These are phyloP conservation scores for Drosophila seguyi DNA, from an alignment of 1,140 invertebrate species.

Conservation along the genomic window DNA sequence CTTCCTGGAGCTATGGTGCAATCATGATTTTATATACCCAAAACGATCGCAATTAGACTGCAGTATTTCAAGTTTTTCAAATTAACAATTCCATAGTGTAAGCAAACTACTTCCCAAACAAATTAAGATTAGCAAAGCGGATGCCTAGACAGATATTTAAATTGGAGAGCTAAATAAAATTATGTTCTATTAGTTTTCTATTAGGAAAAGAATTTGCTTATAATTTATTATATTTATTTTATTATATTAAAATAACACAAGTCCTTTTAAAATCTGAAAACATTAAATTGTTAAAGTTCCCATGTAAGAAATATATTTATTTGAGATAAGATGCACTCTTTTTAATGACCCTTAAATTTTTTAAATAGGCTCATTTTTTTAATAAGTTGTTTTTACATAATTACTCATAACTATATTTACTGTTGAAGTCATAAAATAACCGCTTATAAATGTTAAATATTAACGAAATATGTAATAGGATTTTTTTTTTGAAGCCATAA, in stretches of 20 bases:
- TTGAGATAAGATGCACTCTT: too few species aligned
- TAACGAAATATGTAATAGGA: neutral
- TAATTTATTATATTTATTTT: too few species aligned
- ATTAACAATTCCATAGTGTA: constrained; percentile 7
- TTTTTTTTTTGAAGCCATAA: too few species aligned
- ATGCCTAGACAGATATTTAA: neutral
- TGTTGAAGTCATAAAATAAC: neutral
- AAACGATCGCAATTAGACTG: constrained; percentile 13
- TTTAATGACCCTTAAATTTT: too few species aligned
- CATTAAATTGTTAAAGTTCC: too few species aligned
- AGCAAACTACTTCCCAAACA: constrained; percentile 5
- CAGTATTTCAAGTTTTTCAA: constrained; percentile 18
- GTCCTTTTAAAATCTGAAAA: too few species aligned
- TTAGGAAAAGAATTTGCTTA: too few species aligned
- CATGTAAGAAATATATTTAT: too few species aligned
- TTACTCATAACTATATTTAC: neutral
- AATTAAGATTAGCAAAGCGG: neutral
- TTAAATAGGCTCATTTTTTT: too few species aligned
- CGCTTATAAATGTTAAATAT: neutral
- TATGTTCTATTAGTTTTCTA: neutral
- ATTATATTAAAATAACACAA: too few species aligned
- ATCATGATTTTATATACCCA: constrained; percentile 24
- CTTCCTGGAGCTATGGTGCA: constrained; percentile 18
- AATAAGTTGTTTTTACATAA: neutral
- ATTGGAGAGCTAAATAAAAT: neutral